Evolutionary conservation across 2,113 vertebrate species (phyloP), one percentile per base, ranked within the genome.

Genomic region (Ibidorhyncha struthersii): DNA sequence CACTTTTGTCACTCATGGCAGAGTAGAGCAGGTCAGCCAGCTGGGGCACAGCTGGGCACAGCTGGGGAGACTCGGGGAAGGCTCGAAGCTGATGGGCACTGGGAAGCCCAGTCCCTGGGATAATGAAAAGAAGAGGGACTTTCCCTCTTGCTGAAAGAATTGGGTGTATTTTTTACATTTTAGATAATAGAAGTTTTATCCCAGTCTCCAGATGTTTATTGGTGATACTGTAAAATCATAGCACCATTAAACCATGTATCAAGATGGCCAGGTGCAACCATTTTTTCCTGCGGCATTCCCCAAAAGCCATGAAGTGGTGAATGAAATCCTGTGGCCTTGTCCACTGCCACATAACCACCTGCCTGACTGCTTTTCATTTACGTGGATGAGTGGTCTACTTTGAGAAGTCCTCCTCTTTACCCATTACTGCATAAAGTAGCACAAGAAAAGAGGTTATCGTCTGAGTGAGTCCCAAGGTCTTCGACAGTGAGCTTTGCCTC

Each of bases 41-140:
- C 12, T n/a, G 52, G 13, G 43, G 2, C 18, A 34, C 25, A 36
- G 40, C n/a, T 10, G 27, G 2, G 25, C 38, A 38, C 9, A 63
- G n/a, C n/a, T 1, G 2, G 7, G 10, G 14, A 77, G 21, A 45
- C 19, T 8, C 3, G 1, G 20, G 20, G 19, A 52, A 65, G 45
- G 14, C 7, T 72, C 71, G 43, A 63, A 86, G 32, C 21, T 67
- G 34, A 34, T 6, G 34, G 17, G 32, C 38, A 21, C 49, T 50
- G 49, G 49, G 22, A 50, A 50, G 49, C 23, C 49, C 49, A 50
- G 22, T 25, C 49, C 49, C 29, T 18, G 53, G 45, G 26, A 32
- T 53, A 43, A 27, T 49, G 67, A 38, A 91, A 76, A 61, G 14
- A 59, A 49, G 49, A 70, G 13, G 17, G 30, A 3, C 27, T 86